Conservation (phyloP, 2,888 invertebrate genomes). For the Noctua fimbriata region DNA sequence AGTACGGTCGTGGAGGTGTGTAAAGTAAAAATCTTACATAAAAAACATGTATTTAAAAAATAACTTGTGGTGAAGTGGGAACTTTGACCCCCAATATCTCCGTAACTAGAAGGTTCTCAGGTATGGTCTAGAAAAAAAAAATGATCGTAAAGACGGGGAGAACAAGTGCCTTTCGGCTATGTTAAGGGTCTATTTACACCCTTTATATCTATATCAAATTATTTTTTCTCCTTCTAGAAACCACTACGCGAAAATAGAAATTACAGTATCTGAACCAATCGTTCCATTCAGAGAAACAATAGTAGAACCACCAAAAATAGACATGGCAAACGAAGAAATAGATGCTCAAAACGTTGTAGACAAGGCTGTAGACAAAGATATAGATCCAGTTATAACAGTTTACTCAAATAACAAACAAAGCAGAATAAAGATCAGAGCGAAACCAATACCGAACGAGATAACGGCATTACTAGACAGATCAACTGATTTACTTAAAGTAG, state of each 20-base stretch:
- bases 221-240: slow-evolving; percentile 75
- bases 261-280: slow-evolving; percentile 98
- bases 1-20: too few species aligned
- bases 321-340: slow-evolving; percentile 96
- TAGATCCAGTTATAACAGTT: slow-evolving; percentile 90
- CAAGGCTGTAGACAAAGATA: slow-evolving; percentile 84
- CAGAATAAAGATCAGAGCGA: slow-evolving; percentile 93
- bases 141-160: too few species aligned
- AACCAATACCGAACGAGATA: slow-evolving; percentile 93
- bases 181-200: too few species aligned
- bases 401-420: slow-evolving; percentile 93
- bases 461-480: slow-evolving; percentile 93
- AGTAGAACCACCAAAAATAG: slow-evolving; percentile 94
- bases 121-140: too few species aligned
- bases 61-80: too few species aligned
- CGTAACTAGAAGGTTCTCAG: too few species aligned
- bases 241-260: slow-evolving; percentile 95
- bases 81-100: too few species aligned
- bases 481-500: slow-evolving; percentile 92
- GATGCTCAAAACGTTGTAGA: slow-evolving; percentile 90
- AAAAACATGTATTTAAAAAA: too few species aligned
- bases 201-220: background rate
- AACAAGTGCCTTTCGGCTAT: too few species aligned
- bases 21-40: too few species aligned
- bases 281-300: slow-evolving; percentile 99